phyloP scores from a whole-genome alignment of 1,140 invertebrate species.

The Drosophila kepulauana region DNA sequence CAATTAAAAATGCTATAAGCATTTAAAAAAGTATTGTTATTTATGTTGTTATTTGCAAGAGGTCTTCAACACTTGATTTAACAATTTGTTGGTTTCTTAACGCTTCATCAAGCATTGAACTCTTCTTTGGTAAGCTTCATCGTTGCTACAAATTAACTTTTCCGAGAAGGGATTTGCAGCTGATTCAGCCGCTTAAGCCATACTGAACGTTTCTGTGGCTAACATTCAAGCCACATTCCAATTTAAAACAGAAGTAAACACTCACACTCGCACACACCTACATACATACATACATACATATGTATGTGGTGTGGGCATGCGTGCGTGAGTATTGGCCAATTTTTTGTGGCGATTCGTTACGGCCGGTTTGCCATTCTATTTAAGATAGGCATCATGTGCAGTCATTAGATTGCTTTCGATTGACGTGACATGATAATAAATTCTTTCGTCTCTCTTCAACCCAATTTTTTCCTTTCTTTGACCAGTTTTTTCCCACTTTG shows the following conservation, averaged over 20 bases:
- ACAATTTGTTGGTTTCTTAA: constrained; percentile 24
- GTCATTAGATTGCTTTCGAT: constrained; percentile 84
- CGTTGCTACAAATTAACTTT: constrained; percentile 45
- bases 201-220: constrained; percentile 74
- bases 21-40: neutral
- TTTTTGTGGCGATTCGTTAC: constrained; percentile 23
- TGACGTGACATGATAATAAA: constrained; percentile 85
- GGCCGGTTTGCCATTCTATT: constrained; percentile 56
- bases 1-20: constrained; percentile 36
- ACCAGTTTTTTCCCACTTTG: constrained; percentile 20
- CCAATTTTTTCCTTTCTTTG: constrained; percentile 19
- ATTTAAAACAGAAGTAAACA: constrained; percentile 15
- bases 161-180: constrained; percentile 66
- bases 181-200: constrained; percentile 79
- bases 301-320: constrained; percentile 28
- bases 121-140: constrained; percentile 26
- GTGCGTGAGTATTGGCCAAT: constrained; percentile 37
- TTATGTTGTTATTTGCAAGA: neutral
- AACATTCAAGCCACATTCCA: constrained; percentile 60
- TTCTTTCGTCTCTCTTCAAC: constrained; percentile 47
- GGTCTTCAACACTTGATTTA: constrained; percentile 38
- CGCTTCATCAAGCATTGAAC: constrained; percentile 38
- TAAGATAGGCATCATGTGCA: constrained; percentile 84
- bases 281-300: constrained; percentile 5
- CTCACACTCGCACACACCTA: constrained; percentile 10